Percentiles rank a stretch among this genome's conserved stretches.
Conservation (phyloP, 2,113 vertebrate genomes). For the Archocentrus centrarchus region DNA sequence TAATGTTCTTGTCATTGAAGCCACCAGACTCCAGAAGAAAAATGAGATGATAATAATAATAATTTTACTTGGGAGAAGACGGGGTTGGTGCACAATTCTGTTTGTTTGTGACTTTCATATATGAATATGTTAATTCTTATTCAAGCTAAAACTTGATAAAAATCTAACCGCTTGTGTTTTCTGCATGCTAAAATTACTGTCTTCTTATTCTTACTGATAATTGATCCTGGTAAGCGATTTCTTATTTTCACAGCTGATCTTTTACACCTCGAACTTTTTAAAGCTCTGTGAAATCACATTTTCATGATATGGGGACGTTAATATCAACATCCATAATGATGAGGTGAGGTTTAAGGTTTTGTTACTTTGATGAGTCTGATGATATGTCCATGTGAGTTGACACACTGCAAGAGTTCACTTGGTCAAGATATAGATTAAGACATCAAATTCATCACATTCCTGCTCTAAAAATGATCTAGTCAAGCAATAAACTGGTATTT, state of each 20-base stretch:
- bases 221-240: neutral
- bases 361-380: neutral
- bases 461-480: neutral
- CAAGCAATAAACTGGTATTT: neutral
- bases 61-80: neutral
- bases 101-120: too few species aligned
- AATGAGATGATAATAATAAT: neutral
- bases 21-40: neutral
- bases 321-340: neutral
- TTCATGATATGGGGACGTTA: neutral
- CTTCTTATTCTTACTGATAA: neutral
- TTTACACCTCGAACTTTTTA: fast-evolving
- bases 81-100: neutral
- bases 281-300: neutral
- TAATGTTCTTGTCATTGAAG: neutral
- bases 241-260: fast-evolving
- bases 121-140: too few species aligned
- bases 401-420: neutral
- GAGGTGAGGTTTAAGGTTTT: neutral
- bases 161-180: too few species aligned
- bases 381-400: fast-evolving
- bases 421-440: fast-evolving
- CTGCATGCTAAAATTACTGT: too few species aligned
- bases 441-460: fast-evolving
- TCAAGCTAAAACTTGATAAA: too few species aligned